These are phyloP conservation scores for Australoheros scitulus DNA, from an alignment of 2,113 vertebrate genomes.

Conservation along the genomic window DNA sequence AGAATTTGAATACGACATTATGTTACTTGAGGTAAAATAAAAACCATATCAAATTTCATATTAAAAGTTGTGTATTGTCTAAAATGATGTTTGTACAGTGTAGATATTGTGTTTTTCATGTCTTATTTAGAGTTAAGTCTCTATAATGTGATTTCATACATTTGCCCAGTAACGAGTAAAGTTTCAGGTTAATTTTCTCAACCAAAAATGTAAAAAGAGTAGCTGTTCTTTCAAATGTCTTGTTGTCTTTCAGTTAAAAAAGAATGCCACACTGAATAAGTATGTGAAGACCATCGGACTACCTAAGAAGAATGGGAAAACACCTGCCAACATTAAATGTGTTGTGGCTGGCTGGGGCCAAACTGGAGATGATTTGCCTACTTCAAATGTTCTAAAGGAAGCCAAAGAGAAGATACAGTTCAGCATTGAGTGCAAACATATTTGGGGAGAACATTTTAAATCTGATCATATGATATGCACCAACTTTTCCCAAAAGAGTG, in stretches of 20 bases:
- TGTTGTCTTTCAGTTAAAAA: conserved; percentile 56
- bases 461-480: conserved; percentile 65
- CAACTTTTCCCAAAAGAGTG: conserved; percentile 28
- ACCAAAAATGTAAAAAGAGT: no score
- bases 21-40: conserved; percentile 68
- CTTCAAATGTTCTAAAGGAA: conserved; percentile 60
- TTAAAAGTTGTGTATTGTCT: background rate
- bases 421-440: background rate
- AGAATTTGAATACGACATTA: conserved; percentile 48
- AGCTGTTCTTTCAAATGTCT: no score
- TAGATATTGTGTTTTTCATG: no score
- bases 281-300: conserved; percentile 41
- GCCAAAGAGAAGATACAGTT: conserved; percentile 4
- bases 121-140: no score
- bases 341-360: conserved; percentile 68
- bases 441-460: conserved; percentile 30
- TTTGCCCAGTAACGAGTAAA: no score
- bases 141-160: background rate
- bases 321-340: conserved; percentile 24
- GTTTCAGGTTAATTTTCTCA: no score
- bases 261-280: conserved; percentile 33
- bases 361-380: background rate
- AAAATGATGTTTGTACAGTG: no score
- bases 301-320: conserved; percentile 21
- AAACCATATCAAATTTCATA: background rate